A percentile compares a stretch with the other conserved stretches of the same genome.
Conservation (phyloP, 2,797 vertebrate genomes). For the Hypotaenidia okinawae region DNA sequence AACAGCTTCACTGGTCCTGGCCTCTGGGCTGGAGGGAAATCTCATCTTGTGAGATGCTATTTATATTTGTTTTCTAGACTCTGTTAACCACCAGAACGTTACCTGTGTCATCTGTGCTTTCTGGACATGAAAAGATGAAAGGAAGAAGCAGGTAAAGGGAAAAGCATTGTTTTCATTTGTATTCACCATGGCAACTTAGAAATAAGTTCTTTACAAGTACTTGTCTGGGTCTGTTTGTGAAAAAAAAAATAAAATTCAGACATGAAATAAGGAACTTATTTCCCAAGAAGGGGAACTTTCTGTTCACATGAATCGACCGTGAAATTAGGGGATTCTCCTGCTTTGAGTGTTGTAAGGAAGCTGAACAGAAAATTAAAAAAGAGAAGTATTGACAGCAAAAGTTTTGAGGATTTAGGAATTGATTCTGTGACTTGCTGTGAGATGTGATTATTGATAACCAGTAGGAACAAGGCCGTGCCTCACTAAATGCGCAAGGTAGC, state of each 20-base stretch:
- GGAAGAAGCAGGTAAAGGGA: background rate
- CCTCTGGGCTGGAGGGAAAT: background rate
- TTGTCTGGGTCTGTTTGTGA: background rate
- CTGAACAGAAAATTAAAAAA: background rate
- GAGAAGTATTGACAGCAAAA: background rate
- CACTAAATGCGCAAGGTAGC: background rate
- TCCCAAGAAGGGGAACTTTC: slow-evolving; percentile 37
- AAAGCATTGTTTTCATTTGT: background rate
- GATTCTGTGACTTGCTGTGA: background rate
- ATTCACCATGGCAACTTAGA: background rate
- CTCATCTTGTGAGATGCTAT: background rate
- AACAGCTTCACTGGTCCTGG: background rate
- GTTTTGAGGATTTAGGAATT: background rate
- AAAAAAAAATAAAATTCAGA: background rate
- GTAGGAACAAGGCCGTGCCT: background rate
- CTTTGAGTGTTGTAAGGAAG: background rate
- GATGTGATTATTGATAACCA: background rate
- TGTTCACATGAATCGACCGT: background rate
- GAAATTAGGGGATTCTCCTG: slow-evolving; percentile 20
- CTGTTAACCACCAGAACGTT: background rate
- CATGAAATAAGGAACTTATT: slow-evolving; percentile 32
- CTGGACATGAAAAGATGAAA: background rate
- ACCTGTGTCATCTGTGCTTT: background rate
- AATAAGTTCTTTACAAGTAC: background rate
- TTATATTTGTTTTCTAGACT: background rate